Base-by-base conservation (phyloP, 2,113 vertebrate genomes). In the Leucoraja erinaceus region DNA sequence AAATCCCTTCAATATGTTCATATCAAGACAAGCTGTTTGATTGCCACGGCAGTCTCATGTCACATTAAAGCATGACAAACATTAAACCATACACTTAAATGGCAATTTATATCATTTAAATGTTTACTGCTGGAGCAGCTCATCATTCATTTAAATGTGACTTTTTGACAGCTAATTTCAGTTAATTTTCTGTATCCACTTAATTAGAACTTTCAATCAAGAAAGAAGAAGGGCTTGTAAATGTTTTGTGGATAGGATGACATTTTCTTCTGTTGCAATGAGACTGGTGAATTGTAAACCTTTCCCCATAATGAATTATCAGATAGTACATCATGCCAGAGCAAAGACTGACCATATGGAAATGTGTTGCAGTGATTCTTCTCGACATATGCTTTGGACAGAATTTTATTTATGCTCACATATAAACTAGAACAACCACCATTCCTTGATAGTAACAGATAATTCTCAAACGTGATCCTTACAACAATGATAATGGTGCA, bases 81-180 rank as follows among this genome's bases (percentile, higher is more conserved):
- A 99, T 98, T 99, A 99, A 98, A 98, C 97, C 95, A 97, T 97
- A 97, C 98, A 98, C 98, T 99, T 99, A 99, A 99, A 99, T 96
- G 96, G 98, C 98, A 97, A 99, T 99, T 99, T 99, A 99, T 99
- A 99, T 99, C 97, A 98, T 99, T 99, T 99, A 99, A 97, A 98
- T 98, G 97, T 98, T 98, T 98, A 98, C 97, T 96, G 97, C 97
- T 94, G 96, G 96, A 96, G 95, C 94, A 95, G 95, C 94, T 96
- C 99, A 99, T 99, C 97, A 97, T 94, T 99, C 98, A 99, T 97
- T 98, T 99, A 98, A 98, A 99, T 98, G 98, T 96, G 98, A 97
- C 97, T 98, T 97, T 97, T 96, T 98, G 99, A 99, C 99, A 99
- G 98, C 97, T 98, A 98, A 98, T 99, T 99, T 97, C 96, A 97